Evolutionary conservation across 2,797 vertebrate genomes (phyloP), one percentile per base, ranked within the genome.

Genomic region (Xenops minutus): DNA sequence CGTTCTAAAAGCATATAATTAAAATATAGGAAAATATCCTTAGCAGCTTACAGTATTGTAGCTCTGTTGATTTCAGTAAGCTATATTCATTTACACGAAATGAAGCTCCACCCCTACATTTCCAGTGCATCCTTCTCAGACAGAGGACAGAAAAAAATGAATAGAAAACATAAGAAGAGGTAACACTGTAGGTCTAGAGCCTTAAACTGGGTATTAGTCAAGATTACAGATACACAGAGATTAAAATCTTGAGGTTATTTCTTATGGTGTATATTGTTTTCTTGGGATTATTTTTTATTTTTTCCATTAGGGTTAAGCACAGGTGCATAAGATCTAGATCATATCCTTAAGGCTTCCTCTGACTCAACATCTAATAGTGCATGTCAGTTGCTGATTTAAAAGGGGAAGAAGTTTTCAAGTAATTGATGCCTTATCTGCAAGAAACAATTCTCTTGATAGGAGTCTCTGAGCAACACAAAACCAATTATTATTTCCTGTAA

Each of bases 371-470:
- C 55, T 82, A 62, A 85, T 85, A 80, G 43, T 88, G 69, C 56
- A 75, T 87, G 85, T 79, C 85, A 62, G 30, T 76, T 79, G 54
- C 39, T 89, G 22, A 78, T 84, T 94, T 95, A 75, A 88, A 96
- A 95, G 39, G 58, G 61, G 74, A 20, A 87, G 87, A 85, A 97
- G 54, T 85, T 55, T 81, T 72, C 19, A 30, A 77, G 83, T 85
- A 90, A 93, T 55, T 92, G 59, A 78, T 85, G 85, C 43, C 67
- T 92, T 92, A 88, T 74, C 92, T 95, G 46, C 30, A 96, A 94
- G 56, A 93, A 96, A 82, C 51, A 87, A 88, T 79, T 63, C 26
- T 94, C 87, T 77, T 66, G 32, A 63, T 63, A 82, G 67, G 94
- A 94, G 59, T 55, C 55, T 88, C 63, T 88, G 81, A 96, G 78